Evolutionary conservation across 2,113 vertebrate genomes (phyloP).

Genomic region (Dipodomys spectabilis): DNA sequence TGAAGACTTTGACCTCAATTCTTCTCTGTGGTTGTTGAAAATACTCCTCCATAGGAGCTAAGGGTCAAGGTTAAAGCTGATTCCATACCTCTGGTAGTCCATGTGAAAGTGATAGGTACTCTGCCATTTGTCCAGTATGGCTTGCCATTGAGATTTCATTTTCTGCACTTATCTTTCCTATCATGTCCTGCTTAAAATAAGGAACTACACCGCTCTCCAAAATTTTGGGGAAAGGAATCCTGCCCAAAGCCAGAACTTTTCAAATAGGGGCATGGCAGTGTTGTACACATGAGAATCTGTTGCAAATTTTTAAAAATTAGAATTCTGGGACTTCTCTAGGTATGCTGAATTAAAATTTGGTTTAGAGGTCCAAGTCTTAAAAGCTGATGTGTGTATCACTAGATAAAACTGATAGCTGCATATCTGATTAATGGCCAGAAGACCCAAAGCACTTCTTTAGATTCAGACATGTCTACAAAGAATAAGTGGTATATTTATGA

Average conservation of each 20-base stretch:
- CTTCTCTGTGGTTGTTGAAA: not conserved
- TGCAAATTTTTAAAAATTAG: not conserved
- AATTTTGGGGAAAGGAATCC: not conserved
- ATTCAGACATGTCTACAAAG: not conserved
- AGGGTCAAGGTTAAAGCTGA: constrained; percentile 5
- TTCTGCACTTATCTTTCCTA: not conserved
- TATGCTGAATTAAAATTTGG: not conserved
- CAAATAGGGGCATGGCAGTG: not conserved
- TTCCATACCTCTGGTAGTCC: not conserved
- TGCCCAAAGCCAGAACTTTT: not conserved
- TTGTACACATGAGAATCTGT: not conserved
- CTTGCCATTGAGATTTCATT: not conserved
- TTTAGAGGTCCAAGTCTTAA: not conserved
- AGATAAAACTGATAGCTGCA: not conserved
- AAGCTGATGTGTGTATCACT: not conserved
- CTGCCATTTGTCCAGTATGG: not conserved
- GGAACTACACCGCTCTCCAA: not conserved
- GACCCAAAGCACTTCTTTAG: not conserved
- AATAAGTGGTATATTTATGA: not conserved
- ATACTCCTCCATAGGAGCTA: not conserved
- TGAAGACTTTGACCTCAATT: not conserved
- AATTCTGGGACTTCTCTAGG: not conserved
- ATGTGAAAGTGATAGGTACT: not conserved
- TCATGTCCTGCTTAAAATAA: not conserved
- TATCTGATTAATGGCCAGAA: not conserved